Base-by-base conservation (phyloP, 2,113 vertebrate species). In the Catharus bicknelli region DNA sequence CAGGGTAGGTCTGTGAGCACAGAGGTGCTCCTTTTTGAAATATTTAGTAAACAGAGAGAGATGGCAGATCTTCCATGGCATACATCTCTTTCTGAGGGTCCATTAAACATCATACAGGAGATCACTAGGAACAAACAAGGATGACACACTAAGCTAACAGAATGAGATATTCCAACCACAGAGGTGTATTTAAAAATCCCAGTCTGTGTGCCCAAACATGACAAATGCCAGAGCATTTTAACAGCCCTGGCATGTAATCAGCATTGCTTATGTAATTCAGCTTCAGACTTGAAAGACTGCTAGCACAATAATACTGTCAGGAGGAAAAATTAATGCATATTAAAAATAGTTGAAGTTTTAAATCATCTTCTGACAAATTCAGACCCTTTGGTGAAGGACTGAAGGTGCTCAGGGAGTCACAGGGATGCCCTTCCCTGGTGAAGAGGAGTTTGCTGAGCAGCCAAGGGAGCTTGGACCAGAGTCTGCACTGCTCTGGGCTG, bases 141-240 rank as follows among this genome's bases (percentile, higher is more conserved):
- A 68, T 53, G 36, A 25, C 6, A 76, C 47, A 21, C 3, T 34
- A 29, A 74, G 21, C 4, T 45, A 43, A 40, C 11, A 13, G 34
- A 70, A 38, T 10, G 25, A 85, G 59, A 47, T 77, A 55, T 45
- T 88, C 68, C 48, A 81, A 43, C 55, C 43, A 58, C 1, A 0
- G 18, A 0, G 3, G 20, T 61, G 9, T 34, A 53, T 90, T 45
- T 42, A 59, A 77, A 90, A 85, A 90, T 62, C 36, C 45, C 21
- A 13, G 6, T 29, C 51, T 45, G 14, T 62, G 42, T 27, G n/a
- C 9, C 67, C 32, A 40, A 88, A 59, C 38, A 42, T 0, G 0
- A 55, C 30, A 63, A 86, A 59, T 25, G 11, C 25, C 53, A 68
- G 58, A 82, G 47, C 16, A 47, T 27, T 68, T 66, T 30, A 57